phyloP scores from a whole-genome alignment of 2,113 vertebrate genomes.

The Peromyscus maniculatus region DNA sequence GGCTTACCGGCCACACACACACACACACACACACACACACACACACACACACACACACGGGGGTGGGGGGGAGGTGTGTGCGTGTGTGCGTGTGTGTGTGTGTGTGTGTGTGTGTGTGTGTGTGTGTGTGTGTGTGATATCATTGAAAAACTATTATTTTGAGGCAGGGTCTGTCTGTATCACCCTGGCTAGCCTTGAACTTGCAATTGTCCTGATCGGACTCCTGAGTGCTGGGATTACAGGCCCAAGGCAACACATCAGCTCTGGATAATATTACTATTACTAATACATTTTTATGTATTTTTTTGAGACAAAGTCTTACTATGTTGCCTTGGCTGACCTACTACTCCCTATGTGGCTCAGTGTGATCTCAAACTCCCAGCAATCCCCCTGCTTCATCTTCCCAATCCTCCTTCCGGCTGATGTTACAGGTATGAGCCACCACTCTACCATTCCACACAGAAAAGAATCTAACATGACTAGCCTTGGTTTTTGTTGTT shows the following conservation, averaged over 20 bases:
- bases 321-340: neutral
- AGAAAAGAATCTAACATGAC: neutral
- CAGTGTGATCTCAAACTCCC: neutral
- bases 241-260: neutral
- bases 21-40: too few species aligned
- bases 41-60: too few species aligned
- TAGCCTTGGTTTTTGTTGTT: neutral
- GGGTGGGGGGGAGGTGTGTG: too few species aligned
- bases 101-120: too few species aligned
- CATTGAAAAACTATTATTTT: too few species aligned
- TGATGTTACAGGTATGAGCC: neutral
- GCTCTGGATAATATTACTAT: neutral
- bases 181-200: too few species aligned
- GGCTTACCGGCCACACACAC: too few species aligned
- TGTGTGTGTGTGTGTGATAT: too few species aligned
- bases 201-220: too few species aligned
- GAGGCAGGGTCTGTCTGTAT: too few species aligned
- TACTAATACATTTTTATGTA: neutral
- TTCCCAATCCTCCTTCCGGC: neutral
- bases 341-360: too few species aligned
- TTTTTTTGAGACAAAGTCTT: neutral
- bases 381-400: neutral
- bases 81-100: neutral
- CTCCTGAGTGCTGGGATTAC: neutral
- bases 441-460: neutral